A percentile compares a stretch with the other conserved stretches of the same genome.
Evolutionary conservation across 2,888 invertebrate genomes (phyloP).

Genomic region (Microctonus aethiopoides): DNA sequence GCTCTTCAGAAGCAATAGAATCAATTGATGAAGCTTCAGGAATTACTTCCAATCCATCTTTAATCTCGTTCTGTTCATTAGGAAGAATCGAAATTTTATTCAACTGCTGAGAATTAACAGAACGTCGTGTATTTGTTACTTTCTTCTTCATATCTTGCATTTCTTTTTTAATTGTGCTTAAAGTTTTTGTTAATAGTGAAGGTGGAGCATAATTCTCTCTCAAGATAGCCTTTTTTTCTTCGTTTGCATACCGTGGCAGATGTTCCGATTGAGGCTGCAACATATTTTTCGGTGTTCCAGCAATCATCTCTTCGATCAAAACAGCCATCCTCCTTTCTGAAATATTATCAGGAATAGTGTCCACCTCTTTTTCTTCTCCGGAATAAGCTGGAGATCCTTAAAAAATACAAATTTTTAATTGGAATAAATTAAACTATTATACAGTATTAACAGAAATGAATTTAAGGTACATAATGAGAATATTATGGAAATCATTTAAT

Average conservation of each 20-base stretch:
- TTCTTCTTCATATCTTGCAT: constrained; percentile 18
- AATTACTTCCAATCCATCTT: neutral
- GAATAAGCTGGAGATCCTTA: constrained; percentile 3
- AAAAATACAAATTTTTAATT: neutral
- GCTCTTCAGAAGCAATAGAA: neutral
- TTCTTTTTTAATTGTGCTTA: constrained; percentile 33
- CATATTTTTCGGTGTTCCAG: constrained; percentile 37
- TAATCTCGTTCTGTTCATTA: neutral
- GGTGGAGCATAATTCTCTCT: neutral
- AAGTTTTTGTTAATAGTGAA: constrained; percentile 29
- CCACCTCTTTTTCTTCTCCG: neutral
- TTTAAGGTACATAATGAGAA: neutral
- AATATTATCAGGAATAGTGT: neutral
- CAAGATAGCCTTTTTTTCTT: constrained; percentile 19
- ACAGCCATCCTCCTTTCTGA: constrained; percentile 32
- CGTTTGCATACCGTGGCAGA: constrained; percentile 27
- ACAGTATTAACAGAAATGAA: no score
- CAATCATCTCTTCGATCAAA: constrained; percentile 40
- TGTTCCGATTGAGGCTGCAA: constrained; percentile 35
- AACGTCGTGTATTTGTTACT: constrained; percentile 16
- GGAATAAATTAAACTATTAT: neutral
- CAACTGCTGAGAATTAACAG: constrained; percentile 10
- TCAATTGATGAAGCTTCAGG: constrained; percentile 17
- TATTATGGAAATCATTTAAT: neutral
- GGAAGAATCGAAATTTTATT: constrained; percentile 15